Conservation (phyloP, 2,113 vertebrate genomes). For the Gallinago undulata region DNA sequence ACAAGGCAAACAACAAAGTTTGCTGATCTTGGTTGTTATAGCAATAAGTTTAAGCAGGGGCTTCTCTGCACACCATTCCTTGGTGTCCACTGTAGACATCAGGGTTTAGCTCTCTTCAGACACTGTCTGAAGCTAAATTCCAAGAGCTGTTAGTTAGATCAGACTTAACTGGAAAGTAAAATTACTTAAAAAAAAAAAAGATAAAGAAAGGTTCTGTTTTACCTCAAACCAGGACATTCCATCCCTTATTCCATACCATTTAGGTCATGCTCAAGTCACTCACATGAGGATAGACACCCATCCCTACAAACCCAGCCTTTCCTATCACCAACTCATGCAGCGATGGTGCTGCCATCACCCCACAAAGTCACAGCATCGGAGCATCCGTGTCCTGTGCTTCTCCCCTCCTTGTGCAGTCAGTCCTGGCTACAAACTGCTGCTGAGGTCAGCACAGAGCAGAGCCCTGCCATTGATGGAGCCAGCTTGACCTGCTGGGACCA, state of each 20-base stretch:
- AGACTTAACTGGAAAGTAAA: not conserved
- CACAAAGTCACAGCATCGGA: not conserved
- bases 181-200: not conserved
- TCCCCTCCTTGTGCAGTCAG: not conserved
- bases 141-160: not conserved
- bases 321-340: not conserved
- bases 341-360: rapidly evolving
- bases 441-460: not conserved
- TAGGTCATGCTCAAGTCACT: not conserved
- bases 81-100: not conserved
- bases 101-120: not conserved
- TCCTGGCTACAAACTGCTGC: not conserved
- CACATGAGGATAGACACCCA: not conserved
- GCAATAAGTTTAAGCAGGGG: not conserved
- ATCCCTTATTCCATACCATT: not conserved
- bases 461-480: not conserved
- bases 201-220: not conserved
- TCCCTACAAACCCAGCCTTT: not conserved
- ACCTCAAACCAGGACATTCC: not conserved
- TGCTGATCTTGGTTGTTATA: not conserved
- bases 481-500: not conserved
- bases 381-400: rapidly evolving
- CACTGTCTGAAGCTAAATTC: not conserved
- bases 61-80: not conserved
- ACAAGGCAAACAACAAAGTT: not conserved